A percentile compares a stretch with the other conserved stretches of the same genome.
Conservation (phyloP, 2,888 invertebrate genomes). For the Drosophila koepferae region DNA sequence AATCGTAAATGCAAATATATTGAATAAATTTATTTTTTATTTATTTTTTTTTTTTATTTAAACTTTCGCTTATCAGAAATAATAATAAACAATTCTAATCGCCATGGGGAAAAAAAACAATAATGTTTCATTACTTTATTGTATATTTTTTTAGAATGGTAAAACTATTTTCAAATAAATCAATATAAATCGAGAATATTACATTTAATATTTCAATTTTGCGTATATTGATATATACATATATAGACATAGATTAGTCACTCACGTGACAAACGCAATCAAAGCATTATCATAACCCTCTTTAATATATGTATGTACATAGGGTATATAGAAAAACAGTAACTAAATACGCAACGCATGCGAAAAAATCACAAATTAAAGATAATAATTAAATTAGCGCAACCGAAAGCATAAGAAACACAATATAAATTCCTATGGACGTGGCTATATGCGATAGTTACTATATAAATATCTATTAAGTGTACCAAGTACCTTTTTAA, state of each 20-base stretch:
- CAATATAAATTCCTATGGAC: not conserved
- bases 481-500: conserved; percentile 13
- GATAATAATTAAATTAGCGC: conserved; percentile 43
- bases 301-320: not conserved
- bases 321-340: conserved; percentile 2
- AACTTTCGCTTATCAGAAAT: not conserved
- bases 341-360: conserved; percentile 6
- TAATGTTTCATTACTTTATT: no score
- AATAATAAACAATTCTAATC: no score
- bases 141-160: no score
- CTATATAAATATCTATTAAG: not conserved
- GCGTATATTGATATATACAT: not conserved
- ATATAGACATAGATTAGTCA: not conserved
- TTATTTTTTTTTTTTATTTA: not conserved
- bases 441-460: not conserved
- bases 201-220: no score
- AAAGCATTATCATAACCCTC: not conserved
- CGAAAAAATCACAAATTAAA: conserved; percentile 8
- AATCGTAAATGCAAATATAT: not conserved
- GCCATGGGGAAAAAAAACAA: no score
- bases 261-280: not conserved
- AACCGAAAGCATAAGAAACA: conserved; percentile 20
- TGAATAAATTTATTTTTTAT: no score
- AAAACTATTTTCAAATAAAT: no score
- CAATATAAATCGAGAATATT: no score